Evolutionary conservation across 2,888 invertebrate species (phyloP).

Genomic region (Allophyes oxyacanthae): DNA sequence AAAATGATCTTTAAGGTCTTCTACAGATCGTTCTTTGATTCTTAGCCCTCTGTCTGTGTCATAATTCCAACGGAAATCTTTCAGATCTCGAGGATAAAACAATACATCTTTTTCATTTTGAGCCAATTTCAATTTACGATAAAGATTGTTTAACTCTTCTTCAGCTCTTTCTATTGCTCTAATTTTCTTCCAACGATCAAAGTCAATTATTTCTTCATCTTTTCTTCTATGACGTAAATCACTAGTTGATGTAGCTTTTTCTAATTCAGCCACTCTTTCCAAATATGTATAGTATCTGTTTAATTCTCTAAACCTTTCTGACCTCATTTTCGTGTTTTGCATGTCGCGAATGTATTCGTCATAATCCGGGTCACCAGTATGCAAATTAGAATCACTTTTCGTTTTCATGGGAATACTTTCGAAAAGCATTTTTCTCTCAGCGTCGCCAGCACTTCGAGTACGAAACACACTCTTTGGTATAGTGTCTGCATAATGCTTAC

Average conservation of each 20-base stretch:
- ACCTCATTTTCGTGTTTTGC: slow-evolving; percentile 91
- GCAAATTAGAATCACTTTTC: slow-evolving; percentile 79
- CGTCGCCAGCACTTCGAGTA: slow-evolving; percentile 91
- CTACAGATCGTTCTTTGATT: slow-evolving; percentile 96
- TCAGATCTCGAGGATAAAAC: slow-evolving; percentile 93
- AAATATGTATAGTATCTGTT: slow-evolving; percentile 95
- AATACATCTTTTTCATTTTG: slow-evolving; percentile 95
- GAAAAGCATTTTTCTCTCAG: slow-evolving; percentile 76
- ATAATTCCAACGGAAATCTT: slow-evolving; percentile 93
- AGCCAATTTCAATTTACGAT: slow-evolving; percentile 93
- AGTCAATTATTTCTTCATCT: slow-evolving; percentile 95
- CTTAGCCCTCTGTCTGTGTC: slow-evolving; percentile 93
- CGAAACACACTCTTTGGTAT: slow-evolving; percentile 83
- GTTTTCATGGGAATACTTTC: slow-evolving; percentile 64
- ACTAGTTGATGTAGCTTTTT: slow-evolving; percentile 92
- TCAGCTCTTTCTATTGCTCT: slow-evolving; percentile 94
- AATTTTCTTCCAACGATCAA: slow-evolving; percentile 95
- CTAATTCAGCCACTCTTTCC: slow-evolving; percentile 95
- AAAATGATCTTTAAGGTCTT: slow-evolving; percentile 94
- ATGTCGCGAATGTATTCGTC: slow-evolving; percentile 91
- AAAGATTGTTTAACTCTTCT: slow-evolving; percentile 93
- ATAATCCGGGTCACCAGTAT: slow-evolving; percentile 89
- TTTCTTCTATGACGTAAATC: slow-evolving; percentile 92
- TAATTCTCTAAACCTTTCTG: slow-evolving; percentile 94
- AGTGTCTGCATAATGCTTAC: slow-evolving; percentile 70